These are phyloP conservation scores for Myotis yumanensis DNA, from an alignment of 2,113 vertebrate species.

Conservation along the genomic window DNA sequence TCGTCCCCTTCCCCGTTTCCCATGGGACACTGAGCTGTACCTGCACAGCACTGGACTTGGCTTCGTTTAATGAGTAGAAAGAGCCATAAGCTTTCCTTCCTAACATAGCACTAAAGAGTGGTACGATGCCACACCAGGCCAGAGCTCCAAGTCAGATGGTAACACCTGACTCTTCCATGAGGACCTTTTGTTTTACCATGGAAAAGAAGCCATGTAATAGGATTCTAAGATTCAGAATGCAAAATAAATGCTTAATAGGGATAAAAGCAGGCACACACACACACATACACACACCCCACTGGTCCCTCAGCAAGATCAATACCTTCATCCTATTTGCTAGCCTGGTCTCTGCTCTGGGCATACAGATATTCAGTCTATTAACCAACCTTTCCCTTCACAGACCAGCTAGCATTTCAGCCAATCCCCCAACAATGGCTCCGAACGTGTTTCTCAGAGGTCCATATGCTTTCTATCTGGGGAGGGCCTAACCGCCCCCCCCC, in stretches of 20 bases:
- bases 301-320: background rate
- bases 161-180: background rate
- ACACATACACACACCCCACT: background rate
- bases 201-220: background rate
- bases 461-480: background rate
- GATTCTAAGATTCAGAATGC: background rate
- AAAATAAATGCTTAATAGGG: background rate
- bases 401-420: background rate
- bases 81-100: background rate
- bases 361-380: background rate
- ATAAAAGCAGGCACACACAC: background rate
- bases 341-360: background rate
- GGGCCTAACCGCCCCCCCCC: rapidly evolving
- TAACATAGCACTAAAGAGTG: background rate
- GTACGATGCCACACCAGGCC: background rate
- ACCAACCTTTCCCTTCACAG: background rate
- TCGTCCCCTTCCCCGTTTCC: background rate
- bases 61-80: background rate
- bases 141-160: background rate
- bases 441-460: rapidly evolving
- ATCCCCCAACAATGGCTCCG: rapidly evolving
- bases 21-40: background rate
- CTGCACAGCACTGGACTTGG: rapidly evolving
- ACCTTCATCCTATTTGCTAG: background rate
- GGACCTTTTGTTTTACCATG: background rate